Evolutionary conservation across 2,888 invertebrate species (phyloP), one percentile per base, ranked within the genome.

Genomic region (Loripinus fragilis): DNA sequence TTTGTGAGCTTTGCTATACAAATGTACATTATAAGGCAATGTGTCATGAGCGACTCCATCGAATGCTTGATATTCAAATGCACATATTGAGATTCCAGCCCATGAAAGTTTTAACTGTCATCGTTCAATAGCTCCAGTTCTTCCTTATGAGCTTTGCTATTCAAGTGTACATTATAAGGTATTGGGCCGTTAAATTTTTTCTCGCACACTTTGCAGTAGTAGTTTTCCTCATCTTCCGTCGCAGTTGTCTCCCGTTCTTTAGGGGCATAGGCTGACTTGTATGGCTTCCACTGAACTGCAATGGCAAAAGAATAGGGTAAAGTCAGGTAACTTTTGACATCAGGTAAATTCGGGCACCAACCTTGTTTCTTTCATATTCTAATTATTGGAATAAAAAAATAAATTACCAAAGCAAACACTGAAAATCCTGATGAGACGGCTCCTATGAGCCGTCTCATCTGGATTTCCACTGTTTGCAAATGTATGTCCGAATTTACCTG

Each of bases 171-270:
- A 1, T 69, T 65, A 71, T 86, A 90, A 0, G 90, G 90, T 71
- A 88, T 80, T 0, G 90, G 90, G 30, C 90, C 90, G 65, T 90
- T 90, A n/a, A 90, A 80, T 38, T 85, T 81, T 68, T 87, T 89
- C 41, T 85, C 85, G 82, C 90, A 90, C 2, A 89, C 65, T 33
- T 85, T 85, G 80, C 90, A 90, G 66, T 82, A 81, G 60, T 80
- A 89, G 48, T 78, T 71, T 48, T 67, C 42, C n/a, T 68, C 67
- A 0, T 72, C 70, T 5, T 33, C 60, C 5, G 33, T 28, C 1
- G 35, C 12, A 23, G 30, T 30, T 8, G 64, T 41, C 2, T 80
- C 83, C 0, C 50, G 71, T 35, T 73, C 69, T 33, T 76, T 80
- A 1, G 80, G 74, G 0, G 76, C 76, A 65, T 88, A 88, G 0